Evolutionary conservation across 2,113 vertebrate genomes (phyloP), one percentile per base, ranked within the genome.

Genomic region (Oreochromis aureus): DNA sequence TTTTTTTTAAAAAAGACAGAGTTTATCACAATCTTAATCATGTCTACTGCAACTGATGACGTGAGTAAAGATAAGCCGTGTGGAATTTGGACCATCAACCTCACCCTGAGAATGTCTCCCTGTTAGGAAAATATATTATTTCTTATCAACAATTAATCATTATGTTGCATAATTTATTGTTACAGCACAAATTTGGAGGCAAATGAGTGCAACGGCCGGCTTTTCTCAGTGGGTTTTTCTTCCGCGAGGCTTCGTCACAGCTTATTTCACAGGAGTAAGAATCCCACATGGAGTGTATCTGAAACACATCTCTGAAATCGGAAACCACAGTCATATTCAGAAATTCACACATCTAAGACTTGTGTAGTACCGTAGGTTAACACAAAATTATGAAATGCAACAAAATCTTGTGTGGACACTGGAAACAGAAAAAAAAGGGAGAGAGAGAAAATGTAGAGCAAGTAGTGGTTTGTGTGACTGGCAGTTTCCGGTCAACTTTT

Each of bases 391-490:
- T 36, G 51, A 79, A 83, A 58, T 9, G 58, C 34, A 30, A 19
- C 78, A 22, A 83, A 87, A 91, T 87, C 41, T 41, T 18, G 13
- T 69, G 59, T 4, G 7, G 59, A 88, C 5, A 10, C 18, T 80
- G 46, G 48, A 63, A 18, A 34, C 16, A 80, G 41, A 78, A 69
- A 71, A 84, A 85, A 6, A 5, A 85, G 10, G 18, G 6, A 87
- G 76, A 4, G 2, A 85, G 10, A 3, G 2, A 73, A 46, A 48
- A 19, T 5, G 44, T 19, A 32, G 83, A 82, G 36, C 83, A 91
- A 95, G 84, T 96, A 97, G 97, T 97, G 96, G 97, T 97, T 97
- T 95, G 95, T 97, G 96, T 95, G 96, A 97, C 95, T 92, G 93
- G 90, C 59, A 92, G 94, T 96, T 97, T 97, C 96, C 97, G 96